Percentiles rank a stretch among this genome's conserved stretches.
Conservation (phyloP, 2,797 vertebrate species). For the Pseudocheirus occidentalis region DNA sequence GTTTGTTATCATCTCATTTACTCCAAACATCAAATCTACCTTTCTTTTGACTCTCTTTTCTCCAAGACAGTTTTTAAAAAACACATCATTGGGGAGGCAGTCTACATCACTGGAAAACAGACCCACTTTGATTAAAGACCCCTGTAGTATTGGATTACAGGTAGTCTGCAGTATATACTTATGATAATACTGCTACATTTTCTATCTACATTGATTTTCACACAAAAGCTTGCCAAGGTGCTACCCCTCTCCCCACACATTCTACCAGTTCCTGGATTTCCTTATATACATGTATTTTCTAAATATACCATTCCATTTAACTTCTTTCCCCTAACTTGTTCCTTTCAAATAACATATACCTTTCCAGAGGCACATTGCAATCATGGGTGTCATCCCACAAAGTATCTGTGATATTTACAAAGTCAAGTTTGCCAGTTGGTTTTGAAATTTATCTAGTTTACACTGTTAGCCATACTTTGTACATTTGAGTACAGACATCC, state of each 20-base stretch:
- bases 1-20: background rate
- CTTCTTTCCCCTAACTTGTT: background rate
- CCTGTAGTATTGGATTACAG: background rate
- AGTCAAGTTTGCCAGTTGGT: background rate
- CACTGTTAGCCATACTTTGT: background rate
- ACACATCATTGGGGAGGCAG: background rate
- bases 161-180: background rate
- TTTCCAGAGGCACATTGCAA: background rate
- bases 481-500: background rate
- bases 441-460: background rate
- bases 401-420: background rate
- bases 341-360: background rate
- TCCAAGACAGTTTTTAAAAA: background rate
- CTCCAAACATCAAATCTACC: background rate
- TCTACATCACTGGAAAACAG: background rate
- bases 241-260: background rate
- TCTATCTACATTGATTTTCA: background rate
- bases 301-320: background rate
- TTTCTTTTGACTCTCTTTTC: background rate
- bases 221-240: background rate
- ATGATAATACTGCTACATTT: background rate
- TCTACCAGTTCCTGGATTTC: background rate
- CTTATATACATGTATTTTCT: background rate
- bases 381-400: background rate
- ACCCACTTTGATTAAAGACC: background rate